These are phyloP conservation scores for Tragelaphus eurycerus DNA, from an alignment of 2,797 vertebrate genomes.

Conservation along the genomic window DNA sequence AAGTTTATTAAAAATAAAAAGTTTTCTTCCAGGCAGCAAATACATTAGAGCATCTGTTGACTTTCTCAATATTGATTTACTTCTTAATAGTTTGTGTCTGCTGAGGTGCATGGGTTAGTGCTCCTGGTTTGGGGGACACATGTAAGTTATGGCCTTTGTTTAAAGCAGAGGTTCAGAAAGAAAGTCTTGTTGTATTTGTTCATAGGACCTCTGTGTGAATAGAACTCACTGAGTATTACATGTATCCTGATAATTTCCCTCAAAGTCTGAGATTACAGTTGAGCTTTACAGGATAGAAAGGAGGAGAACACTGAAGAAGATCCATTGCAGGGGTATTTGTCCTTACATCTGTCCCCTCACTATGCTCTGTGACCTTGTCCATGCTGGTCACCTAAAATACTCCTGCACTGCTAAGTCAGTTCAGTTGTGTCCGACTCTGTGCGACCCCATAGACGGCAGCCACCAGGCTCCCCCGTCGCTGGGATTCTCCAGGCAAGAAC, in stretches of 20 bases:
- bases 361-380: neutral
- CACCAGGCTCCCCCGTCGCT: too few species aligned
- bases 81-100: neutral
- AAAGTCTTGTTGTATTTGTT: neutral
- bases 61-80: neutral
- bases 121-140: neutral
- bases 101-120: neutral
- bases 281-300: neutral
- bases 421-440: too few species aligned
- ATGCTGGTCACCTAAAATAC: neutral
- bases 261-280: neutral
- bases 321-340: neutral
- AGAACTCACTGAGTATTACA: neutral
- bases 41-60: neutral
- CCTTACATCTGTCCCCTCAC: neutral
- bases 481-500: too few species aligned
- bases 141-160: neutral
- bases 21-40: neutral
- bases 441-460: too few species aligned
- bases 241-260: neutral
- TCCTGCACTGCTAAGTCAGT: neutral
- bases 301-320: neutral
- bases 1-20: neutral
- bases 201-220: neutral
- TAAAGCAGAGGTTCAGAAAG: neutral